Evolutionary conservation across 2,888 invertebrate genomes (phyloP), one percentile per base, ranked within the genome.

Genomic region (Idaea biselata): DNA sequence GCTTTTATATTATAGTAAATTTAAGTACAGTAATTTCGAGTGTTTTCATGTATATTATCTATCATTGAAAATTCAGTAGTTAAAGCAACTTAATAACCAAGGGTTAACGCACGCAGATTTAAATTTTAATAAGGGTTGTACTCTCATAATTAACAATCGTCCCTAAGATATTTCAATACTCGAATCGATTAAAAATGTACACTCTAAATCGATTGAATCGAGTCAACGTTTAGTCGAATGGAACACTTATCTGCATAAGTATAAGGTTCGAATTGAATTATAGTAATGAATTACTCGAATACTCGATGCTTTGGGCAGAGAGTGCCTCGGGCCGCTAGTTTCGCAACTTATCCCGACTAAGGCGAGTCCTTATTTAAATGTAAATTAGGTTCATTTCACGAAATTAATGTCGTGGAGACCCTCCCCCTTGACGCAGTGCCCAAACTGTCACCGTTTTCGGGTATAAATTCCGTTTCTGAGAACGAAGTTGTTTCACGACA

Each of bases 331-430:
- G 90, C 87, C 84, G 83, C 89, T 92, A 92, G 92, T 92, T 92
- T 90, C 88, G 81, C 91, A 92, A 92, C 91, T 92, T 92, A 92
- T 92, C 91, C 91, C 87, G 79, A 80, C 91, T 91, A 92, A 92
- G 91, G 92, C 92, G 80, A 91, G 89, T 94, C 95, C 96, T 96
- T 96, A 96, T 96, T 96, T 96, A 96, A 96, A 96, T 96, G 96
- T 95, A 96, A 96, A 96, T 96, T 96, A 96, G 96, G 95, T 96
- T 96, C 96, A 96, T 96, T 96, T 95, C 95, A 95, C 95, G 94
- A 96, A 96, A 96, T 96, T 96, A 96, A 96, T 96, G 96, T 95
- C 95, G 93, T 90, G 84, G 88, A 89, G 91, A 82, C 87, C 90
- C 94, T 93, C 93, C 94, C 94, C 93, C 87, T 74, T 77, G 71